These are phyloP conservation scores for Clarias fuscus DNA, from an alignment of 2,797 vertebrate genomes.

Conservation along the genomic window DNA sequence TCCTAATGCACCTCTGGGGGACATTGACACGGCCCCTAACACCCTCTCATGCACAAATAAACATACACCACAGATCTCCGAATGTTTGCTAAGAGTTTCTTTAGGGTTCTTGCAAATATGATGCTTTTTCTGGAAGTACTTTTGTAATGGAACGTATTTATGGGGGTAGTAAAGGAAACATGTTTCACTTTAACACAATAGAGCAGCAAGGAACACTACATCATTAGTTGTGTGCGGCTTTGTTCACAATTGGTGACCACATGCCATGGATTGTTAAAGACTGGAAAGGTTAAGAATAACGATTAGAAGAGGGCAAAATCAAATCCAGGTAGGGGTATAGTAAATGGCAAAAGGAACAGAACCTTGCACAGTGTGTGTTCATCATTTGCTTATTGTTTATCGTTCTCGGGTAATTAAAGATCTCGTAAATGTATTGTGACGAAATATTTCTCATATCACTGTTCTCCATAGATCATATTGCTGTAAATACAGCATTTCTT, in stretches of 20 bases:
- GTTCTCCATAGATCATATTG: not conserved
- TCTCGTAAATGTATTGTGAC: not conserved
- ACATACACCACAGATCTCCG: slow-evolving; percentile 32
- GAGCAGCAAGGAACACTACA: slow-evolving; percentile 60
- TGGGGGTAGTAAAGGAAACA: slow-evolving; percentile 43
- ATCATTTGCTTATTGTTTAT: not conserved
- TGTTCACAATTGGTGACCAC: slow-evolving; percentile 62
- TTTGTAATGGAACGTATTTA: slow-evolving; percentile 43
- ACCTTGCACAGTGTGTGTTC: not conserved
- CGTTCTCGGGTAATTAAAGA: not conserved
- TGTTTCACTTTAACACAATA: slow-evolving; percentile 53
- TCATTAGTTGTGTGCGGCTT: slow-evolving; percentile 53
- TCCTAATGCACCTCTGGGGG: slow-evolving; percentile 69
- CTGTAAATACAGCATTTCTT: not conserved
- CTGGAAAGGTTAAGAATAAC: slow-evolving; percentile 55
- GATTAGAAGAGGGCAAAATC: slow-evolving; percentile 43
- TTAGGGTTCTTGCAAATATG: slow-evolving; percentile 19
- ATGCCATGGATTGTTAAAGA: slow-evolving; percentile 53
- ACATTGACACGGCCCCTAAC: slow-evolving; percentile 62
- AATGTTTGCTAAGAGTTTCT: slow-evolving; percentile 29
- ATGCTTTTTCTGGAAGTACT: slow-evolving; percentile 27
- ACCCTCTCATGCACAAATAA: slow-evolving; percentile 44
- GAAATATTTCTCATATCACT: not conserved
- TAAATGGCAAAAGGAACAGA: not conserved
- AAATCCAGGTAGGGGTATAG: not conserved